A percentile compares a stretch with the other conserved stretches of the same genome.
These are phyloP conservation scores for Etheostoma spectabile DNA, from an alignment of 2,113 vertebrate species.

Conservation along the genomic window DNA sequence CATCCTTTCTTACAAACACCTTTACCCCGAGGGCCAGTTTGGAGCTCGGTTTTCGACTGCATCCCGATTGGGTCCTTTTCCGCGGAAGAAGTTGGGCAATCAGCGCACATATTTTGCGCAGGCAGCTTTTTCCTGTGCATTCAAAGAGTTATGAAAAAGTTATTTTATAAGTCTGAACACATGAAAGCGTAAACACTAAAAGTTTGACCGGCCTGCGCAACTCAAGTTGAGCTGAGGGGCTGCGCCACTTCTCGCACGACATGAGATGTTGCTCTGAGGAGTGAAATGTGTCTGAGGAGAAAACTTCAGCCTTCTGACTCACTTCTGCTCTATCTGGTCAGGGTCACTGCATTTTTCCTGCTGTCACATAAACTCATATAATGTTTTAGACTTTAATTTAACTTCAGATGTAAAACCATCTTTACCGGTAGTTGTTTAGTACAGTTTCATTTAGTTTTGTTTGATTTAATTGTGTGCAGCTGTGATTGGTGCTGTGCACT, in stretches of 20 bases:
- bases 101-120: conserved; percentile 58
- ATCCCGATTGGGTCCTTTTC: conserved; percentile 21
- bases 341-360: not conserved
- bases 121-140: not conserved
- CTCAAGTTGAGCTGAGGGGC: conserved; percentile 25
- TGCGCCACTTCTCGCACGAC: conserved; percentile 33
- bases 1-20: conserved; percentile 67
- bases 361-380: fast-evolving
- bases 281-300: not conserved
- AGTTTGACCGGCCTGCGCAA: conserved; percentile 51
- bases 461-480: not conserved
- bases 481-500: not conserved
- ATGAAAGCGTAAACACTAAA: conserved; percentile 4
- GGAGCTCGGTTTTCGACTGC: conserved; percentile 43
- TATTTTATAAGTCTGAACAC: conserved; percentile 37
- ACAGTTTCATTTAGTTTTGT: not conserved
- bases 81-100: conserved; percentile 42
- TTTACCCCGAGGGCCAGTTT: conserved; percentile 17
- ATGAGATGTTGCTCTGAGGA: not conserved
- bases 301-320: conserved; percentile 26
- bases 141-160: conserved; percentile 9
- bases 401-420: not conserved
- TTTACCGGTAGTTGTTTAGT: no score
- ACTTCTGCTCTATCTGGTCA: not conserved
- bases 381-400: not conserved